A percentile compares a stretch with the other conserved stretches of the same genome.
Conservation (phyloP, 2,797 vertebrate genomes). For the Gobionotothen gibberifrons region DNA sequence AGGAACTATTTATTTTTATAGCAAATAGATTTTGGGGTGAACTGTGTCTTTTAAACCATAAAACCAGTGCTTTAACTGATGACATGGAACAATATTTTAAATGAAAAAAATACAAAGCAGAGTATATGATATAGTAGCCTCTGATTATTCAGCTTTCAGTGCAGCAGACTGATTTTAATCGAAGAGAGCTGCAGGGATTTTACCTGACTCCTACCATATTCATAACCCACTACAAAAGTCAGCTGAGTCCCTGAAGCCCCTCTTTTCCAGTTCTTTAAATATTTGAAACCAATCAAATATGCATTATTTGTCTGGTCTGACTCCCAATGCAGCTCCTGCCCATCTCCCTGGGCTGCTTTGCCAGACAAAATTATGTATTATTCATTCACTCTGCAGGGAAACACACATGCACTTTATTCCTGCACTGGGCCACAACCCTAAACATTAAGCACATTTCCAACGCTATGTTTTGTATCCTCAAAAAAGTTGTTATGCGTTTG, state of each 20-base stretch:
- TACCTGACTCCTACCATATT: slow-evolving; percentile 4
- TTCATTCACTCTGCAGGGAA: slow-evolving; percentile 69
- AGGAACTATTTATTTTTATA: no score
- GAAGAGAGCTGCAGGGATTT: slow-evolving; percentile 10
- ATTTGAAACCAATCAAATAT: slow-evolving; percentile 66
- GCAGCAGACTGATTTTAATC: not conserved
- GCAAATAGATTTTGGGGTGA: no score
- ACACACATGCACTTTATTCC: slow-evolving; percentile 38
- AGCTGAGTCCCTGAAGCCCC: slow-evolving; percentile 5
- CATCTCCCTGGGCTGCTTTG: slow-evolving; percentile 43
- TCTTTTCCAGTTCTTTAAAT: slow-evolving; percentile 45
- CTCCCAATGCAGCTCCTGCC: slow-evolving; percentile 48
- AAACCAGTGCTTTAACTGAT: not conserved
- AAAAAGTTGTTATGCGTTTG: slow-evolving; percentile 18
- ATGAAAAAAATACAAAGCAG: slow-evolving; percentile 2
- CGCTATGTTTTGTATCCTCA: slow-evolving; percentile 28
- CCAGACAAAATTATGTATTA: slow-evolving; percentile 66
- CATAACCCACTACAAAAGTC: slow-evolving; percentile 25
- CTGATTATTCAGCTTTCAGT: slow-evolving; percentile 3
- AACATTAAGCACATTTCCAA: slow-evolving; percentile 4
- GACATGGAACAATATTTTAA: not conserved
- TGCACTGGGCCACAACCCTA: slow-evolving; percentile 1
- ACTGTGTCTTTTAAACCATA: no score
- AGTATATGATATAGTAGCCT: not conserved
- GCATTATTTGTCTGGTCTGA: slow-evolving; percentile 44